Evolutionary conservation across 2,797 vertebrate species (phyloP), one percentile per base, ranked within the genome.

Genomic region (Ceryle rudis): DNA sequence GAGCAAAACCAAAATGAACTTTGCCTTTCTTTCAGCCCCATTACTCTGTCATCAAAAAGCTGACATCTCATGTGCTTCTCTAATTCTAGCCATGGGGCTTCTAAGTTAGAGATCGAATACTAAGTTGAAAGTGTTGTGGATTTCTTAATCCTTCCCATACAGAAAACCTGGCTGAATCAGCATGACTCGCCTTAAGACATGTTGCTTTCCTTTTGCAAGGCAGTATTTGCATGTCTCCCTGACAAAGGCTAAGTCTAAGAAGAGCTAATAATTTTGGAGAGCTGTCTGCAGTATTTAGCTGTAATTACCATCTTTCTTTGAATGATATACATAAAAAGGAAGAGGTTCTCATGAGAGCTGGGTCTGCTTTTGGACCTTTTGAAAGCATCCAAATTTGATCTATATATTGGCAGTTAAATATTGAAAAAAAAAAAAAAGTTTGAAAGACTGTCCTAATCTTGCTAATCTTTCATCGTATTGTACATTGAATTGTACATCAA

Each of bases 271-370:
- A 71, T 77, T 86, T 84, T 65, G 37, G 49, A 92, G 61, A 93
- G 18, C 67, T 80, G 78, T 89, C 86, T 97, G 78, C 44, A 92
- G 61, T 69, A 28, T 89, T 91, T 86, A 92, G 70, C 61, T 89
- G n/a, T 86, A 94, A 95, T 95, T 97, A 95, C 33, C 33, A n/a
- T 74, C 42, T 67, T 86, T n/a, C 89, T 97, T 94, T 95, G 90
- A 93, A 86, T 0, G 0, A 70, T 51, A 47, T 1, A 73, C 41
- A 29, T 79, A 25, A 95, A 84, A 93, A 95, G 66, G 20, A 46
- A 91, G 54, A 91, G 19, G 46, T n/a, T 95, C 83, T 89, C 70
- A 39, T 90, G 90, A 81, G 77, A 94, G 14, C 35, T 60, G 28
- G 9, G 13, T 58, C 83, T 89, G 37, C 47, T 79, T 92, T 93